Conservation (phyloP, 2,888 invertebrate genomes). For the Seladonia tumulorum region DNA sequence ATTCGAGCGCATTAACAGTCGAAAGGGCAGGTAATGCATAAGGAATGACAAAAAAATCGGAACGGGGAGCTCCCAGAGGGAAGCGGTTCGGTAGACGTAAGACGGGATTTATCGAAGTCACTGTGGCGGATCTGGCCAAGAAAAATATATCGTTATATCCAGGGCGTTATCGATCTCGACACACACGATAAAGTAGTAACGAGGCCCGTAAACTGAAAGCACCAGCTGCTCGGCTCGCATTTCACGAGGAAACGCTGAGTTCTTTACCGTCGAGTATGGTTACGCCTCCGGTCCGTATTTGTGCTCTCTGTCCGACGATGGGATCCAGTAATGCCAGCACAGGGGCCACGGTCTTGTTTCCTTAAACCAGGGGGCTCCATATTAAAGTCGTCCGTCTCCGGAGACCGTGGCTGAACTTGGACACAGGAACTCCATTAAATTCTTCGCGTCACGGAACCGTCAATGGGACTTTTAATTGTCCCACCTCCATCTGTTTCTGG, state of each 20-base stretch:
- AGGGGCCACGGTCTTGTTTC: conserved; percentile 35
- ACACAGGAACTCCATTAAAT: conserved; percentile 19
- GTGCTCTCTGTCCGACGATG: conserved; percentile 2
- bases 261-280: conserved; percentile 42
- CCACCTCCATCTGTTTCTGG: neutral
- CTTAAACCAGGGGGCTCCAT: conserved; percentile 37
- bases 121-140: neutral
- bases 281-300: conserved; percentile 35
- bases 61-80: neutral
- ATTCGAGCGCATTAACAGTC: neutral
- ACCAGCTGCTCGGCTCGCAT: conserved; percentile 47
- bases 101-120: neutral
- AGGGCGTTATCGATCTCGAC: conserved; percentile 68
- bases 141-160: conserved; percentile 62
- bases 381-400: conserved; percentile 25
- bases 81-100: neutral
- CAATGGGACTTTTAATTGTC: neutral
- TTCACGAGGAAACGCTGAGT: conserved; percentile 48
- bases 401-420: neutral
- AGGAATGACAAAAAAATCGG: neutral
- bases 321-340: conserved; percentile 39
- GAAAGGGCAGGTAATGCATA: neutral
- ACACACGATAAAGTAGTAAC: conserved; percentile 72
- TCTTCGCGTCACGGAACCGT: neutral
- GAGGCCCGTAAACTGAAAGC: conserved; percentile 69